Evolutionary conservation across 2,888 invertebrate species (phyloP).

Genomic region (Gymnoscelis rufifasciata): DNA sequence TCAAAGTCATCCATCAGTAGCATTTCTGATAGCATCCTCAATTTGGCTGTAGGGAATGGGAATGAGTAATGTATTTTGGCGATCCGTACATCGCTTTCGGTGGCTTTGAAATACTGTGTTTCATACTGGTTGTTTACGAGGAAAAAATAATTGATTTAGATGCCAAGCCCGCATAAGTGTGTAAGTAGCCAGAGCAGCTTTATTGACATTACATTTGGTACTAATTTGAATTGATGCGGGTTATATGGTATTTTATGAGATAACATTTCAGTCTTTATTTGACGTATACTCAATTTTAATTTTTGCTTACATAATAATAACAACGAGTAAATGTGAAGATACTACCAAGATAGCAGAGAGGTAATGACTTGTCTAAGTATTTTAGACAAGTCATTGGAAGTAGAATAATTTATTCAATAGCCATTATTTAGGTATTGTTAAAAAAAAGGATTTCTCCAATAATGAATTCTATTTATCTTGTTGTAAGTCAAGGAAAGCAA

Average conservation of each 20-base stretch:
- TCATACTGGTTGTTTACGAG: conserved; percentile 12
- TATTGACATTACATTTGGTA: conserved; percentile 45
- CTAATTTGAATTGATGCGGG: conserved; percentile 50
- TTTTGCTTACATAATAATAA: too few relatives aligned
- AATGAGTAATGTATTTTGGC: conserved; percentile 17
- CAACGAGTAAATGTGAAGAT: too few relatives aligned
- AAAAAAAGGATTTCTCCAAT: too few relatives aligned
- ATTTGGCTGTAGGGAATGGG: conserved; percentile 19
- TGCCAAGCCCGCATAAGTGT: conserved; percentile 42
- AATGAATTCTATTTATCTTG: too few relatives aligned
- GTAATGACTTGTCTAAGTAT: too few relatives aligned
- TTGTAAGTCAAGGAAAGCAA: too few relatives aligned
- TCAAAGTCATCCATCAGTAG: conserved; percentile 16
- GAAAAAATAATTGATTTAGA: conserved; percentile 29
- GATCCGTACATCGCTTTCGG: conserved; percentile 11
- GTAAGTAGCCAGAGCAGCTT: conserved; percentile 38
- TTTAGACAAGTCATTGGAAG: too few relatives aligned
- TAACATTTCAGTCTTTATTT: conserved; percentile 4
- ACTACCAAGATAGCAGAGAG: too few relatives aligned
- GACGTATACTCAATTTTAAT: too few relatives aligned
- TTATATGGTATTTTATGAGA: conserved; percentile 1
- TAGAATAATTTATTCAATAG: too few relatives aligned
- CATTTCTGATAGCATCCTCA: conserved; percentile 17
- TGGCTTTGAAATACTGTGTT: conserved; percentile 7
- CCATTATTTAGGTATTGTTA: too few relatives aligned